Percentiles rank a stretch among this genome's conserved stretches.
phyloP scores from a whole-genome alignment of 2,113 vertebrate species.

The Leptosomus discolor region DNA sequence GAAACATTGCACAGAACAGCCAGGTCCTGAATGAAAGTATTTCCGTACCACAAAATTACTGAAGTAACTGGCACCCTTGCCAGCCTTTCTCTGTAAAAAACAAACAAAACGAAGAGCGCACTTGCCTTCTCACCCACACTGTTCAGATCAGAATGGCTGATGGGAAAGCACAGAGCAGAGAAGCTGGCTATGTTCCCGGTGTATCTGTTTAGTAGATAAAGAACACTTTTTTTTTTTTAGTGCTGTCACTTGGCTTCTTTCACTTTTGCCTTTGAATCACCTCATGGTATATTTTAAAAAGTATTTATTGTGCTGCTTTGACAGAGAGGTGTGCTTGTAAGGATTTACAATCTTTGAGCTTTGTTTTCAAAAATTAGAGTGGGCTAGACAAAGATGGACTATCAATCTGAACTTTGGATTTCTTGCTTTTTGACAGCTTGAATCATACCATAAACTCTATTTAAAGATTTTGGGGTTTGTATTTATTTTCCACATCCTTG shows the following conservation, averaged over 20 bases:
- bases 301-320: background rate
- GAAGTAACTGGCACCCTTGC: background rate
- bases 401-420: background rate
- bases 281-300: background rate
- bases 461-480: conserved; percentile 35
- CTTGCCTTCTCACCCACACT: background rate
- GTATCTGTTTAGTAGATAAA: background rate
- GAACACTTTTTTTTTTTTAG: background rate
- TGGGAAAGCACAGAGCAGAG: background rate
- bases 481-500: conserved; percentile 57
- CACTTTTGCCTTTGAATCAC: background rate
- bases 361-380: background rate
- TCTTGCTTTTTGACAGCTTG: background rate
- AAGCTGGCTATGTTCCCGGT: background rate
- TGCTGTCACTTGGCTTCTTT: background rate
- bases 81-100: background rate
- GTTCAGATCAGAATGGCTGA: background rate
- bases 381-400: background rate
- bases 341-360: background rate
- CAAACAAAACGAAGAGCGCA: accelerated
- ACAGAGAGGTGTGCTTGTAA: background rate
- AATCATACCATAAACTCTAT: conserved; percentile 46
- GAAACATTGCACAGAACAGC: no score
- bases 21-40: background rate
- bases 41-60: background rate